These are phyloP conservation scores for Siniperca chuatsi DNA, from an alignment of 2,113 vertebrate species.

Conservation along the genomic window DNA sequence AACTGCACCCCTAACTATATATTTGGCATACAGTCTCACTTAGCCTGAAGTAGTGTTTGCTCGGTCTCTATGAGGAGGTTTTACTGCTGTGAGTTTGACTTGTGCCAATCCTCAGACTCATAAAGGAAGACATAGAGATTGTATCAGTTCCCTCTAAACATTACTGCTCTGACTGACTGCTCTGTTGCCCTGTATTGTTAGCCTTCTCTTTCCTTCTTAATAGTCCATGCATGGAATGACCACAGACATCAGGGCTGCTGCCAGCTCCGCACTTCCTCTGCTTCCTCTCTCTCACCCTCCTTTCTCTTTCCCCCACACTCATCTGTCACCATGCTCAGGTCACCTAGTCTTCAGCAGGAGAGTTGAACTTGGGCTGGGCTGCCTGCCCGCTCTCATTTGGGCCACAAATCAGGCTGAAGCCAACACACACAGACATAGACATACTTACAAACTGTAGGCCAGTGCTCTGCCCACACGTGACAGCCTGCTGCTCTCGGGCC, in stretches of 20 bases:
- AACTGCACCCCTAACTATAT: neutral
- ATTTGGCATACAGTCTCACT: neutral
- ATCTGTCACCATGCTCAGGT: slow-evolving; percentile 53
- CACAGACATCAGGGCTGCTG: slow-evolving; percentile 55
- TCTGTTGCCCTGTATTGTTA: slow-evolving; percentile 62
- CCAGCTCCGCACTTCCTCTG: slow-evolving; percentile 63
- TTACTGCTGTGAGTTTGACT: slow-evolving; percentile 17
- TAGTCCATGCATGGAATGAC: slow-evolving; percentile 66
- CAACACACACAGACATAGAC: neutral
- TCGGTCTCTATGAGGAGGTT: neutral
- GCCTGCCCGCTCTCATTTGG: slow-evolving; percentile 48
- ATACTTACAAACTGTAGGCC: slow-evolving; percentile 33
- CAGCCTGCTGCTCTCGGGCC: slow-evolving; percentile 50
- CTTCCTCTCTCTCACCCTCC: slow-evolving; percentile 21
- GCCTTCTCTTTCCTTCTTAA: slow-evolving; percentile 68
- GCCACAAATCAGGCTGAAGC: slow-evolving; percentile 67
- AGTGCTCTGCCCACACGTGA: slow-evolving; percentile 49
- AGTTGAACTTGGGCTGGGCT: slow-evolving; percentile 52
- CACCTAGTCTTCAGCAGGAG: slow-evolving; percentile 31
- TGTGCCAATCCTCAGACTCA: slow-evolving; percentile 63
- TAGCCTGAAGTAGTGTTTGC: neutral
- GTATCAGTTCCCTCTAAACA: slow-evolving; percentile 79
- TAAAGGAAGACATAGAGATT: slow-evolving; percentile 81
- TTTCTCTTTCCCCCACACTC: slow-evolving; percentile 1
- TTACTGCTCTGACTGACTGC: slow-evolving; percentile 49